Conservation (phyloP, 2,113 vertebrate genomes). For the Pantherophis guttatus region DNA sequence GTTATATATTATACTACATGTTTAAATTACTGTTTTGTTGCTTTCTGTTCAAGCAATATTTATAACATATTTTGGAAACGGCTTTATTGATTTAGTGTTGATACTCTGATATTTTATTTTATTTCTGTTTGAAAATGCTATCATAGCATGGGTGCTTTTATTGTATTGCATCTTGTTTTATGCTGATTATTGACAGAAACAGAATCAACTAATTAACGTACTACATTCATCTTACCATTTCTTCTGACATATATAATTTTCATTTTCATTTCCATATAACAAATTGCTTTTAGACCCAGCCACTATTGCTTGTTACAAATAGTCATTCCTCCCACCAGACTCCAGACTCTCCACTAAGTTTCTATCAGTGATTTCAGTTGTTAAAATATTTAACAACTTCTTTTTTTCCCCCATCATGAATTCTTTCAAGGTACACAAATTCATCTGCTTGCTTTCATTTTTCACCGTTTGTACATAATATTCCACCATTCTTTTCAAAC, state of each 20-base stretch:
- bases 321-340: background rate
- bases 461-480: background rate
- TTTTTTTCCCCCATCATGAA: background rate
- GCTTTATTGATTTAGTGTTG: background rate
- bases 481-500: background rate
- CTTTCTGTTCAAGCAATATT: background rate
- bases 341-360: background rate
- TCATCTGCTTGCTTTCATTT: background rate
- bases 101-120: background rate
- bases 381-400: background rate
- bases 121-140: background rate
- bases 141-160: background rate
- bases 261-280: background rate
- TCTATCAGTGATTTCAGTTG: background rate
- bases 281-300: background rate
- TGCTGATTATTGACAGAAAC: background rate
- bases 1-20: background rate
- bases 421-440: background rate
- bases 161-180: background rate
- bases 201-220: background rate
- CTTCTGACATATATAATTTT: background rate
- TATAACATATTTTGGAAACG: background rate
- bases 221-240: background rate
- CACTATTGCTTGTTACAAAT: background rate
- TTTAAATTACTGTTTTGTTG: background rate